Base-by-base conservation (phyloP, 2,797 vertebrate genomes). In the Bufotes viridis region DNA sequence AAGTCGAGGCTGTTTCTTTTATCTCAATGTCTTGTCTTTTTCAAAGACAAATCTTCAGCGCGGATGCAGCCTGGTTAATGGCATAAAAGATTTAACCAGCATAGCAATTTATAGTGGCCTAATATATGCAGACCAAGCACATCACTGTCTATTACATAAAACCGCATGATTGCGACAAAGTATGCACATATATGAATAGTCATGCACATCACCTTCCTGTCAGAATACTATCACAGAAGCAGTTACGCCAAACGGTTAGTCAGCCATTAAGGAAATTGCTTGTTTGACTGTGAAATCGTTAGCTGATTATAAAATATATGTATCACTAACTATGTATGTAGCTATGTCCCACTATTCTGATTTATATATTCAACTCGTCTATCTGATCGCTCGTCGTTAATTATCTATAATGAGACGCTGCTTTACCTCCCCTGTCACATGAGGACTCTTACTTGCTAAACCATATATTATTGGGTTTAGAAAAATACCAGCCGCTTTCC, bases 211-310 rank as follows among this genome's bases (percentile, higher is more conserved):
- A 49, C 55, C 63, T 20, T 17, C 60, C 63, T 78, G 61, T 86
- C 76, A 86, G 84, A 75, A 78, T 65, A 65, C 42, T 51, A 65
- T 49, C 76, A 26, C 34, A 63, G 74, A 65, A 67, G 84, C 61
- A 29, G 60, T 65, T 86, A 78, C 26, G 24, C 60, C 60, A n/a
- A 26, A 79, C 69, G 75, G 61, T 86, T 86, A 86, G 84, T 86
- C 84, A 86, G 63, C 84, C 76, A 78, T 86, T 86, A 78, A 67
- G 74, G 60, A 78, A 86, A 78, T 78, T 86, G 84, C 84, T 86
- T 79, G 84, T 79, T 86, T 78, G 84, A 78, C 84, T 86, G 83
- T 61, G 60, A 78, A 86, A 86, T 78, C 57, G 9, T 61, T 67
- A 67, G 84, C 69, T 86, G 53, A 86, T 86, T 86, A 67, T 78